Base-by-base conservation (phyloP, 2,113 vertebrate species). In the Isurus oxyrinchus region DNA sequence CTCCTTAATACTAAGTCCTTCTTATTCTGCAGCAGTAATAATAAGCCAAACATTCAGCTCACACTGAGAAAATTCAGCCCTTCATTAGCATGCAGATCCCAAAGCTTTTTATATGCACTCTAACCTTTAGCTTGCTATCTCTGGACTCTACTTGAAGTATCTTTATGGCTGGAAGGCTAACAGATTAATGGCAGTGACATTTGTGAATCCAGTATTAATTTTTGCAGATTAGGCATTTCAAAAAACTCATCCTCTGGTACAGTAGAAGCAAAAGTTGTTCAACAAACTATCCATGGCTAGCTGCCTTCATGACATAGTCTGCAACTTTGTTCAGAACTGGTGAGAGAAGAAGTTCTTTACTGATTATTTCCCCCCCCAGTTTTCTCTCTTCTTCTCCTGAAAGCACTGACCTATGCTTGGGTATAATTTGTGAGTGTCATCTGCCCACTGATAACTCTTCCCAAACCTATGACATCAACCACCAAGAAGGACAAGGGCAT, bases 21-120 rank as follows among this genome's bases (percentile, higher is more conserved):
- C 94, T 67, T 95, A 49, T 95, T 72, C 44, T 95, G 11, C 94
- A 95, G 66, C 66, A 76, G 94, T 95, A 72, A 76, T 95, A 95
- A 55, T 95, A 95, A 72, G 10, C 16, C 94, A 95, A 76, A 72
- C 53, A 49, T 72, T 72, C 94, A 95, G 40, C 27, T 25, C 5
- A 25, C 94, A 95, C 44, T 31, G 40, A 23, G 63, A 40, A 69
- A 67, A 69, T 67, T 23, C 63, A 69, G 40, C n/a, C 21, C 55
- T 76, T 76, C 49, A 95, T 76, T 67, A 35, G 49, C 66, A 72
- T 55, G 49, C 0, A 55, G 25, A 53, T 53, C 44, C n/a, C 44
- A 72, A 95, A 95, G 93, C 13, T 72, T 72, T 53, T 6, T 49
- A 27, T 72, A 53, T 27, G 76, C 76, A 55, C 49, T 69, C 25